phyloP scores from a whole-genome alignment of 2,797 vertebrate genomes.

The Micromesistius poutassou region DNA sequence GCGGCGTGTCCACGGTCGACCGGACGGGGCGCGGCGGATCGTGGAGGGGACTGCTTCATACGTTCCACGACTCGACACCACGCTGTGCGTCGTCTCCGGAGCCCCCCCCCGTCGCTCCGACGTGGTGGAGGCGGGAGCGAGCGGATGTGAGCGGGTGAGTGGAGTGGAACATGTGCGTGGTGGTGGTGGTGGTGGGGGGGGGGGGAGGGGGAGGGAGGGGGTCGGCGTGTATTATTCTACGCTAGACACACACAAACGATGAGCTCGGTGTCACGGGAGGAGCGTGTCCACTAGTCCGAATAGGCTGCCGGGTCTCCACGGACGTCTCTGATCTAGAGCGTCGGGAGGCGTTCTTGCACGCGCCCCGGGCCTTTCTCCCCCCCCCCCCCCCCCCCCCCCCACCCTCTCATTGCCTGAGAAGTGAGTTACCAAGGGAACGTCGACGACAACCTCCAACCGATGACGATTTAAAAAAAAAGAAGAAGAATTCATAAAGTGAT shows the following conservation, averaged over 20 bases:
- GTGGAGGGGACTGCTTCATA: background rate
- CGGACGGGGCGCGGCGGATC: constrained; percentile 4
- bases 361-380: no score
- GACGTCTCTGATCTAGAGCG: background rate
- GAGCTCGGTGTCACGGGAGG: background rate
- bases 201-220: no score
- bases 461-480: constrained; percentile 7
- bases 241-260: background rate
- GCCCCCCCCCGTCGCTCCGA: background rate
- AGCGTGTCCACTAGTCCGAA: background rate
- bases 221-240: background rate
- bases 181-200: no score
- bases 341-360: no score
- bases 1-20: constrained; percentile 29
- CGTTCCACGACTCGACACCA: background rate
- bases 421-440: background rate
- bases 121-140: background rate
- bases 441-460: constrained; percentile 8
- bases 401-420: no score
- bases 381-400: no score
- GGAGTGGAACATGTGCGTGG: background rate
- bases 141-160: background rate
- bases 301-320: background rate
- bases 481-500: constrained; percentile 16
- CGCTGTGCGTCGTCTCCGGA: background rate